These are phyloP conservation scores for Oceanodroma tethys DNA, from an alignment of 2,113 vertebrate species.

Conservation along the genomic window DNA sequence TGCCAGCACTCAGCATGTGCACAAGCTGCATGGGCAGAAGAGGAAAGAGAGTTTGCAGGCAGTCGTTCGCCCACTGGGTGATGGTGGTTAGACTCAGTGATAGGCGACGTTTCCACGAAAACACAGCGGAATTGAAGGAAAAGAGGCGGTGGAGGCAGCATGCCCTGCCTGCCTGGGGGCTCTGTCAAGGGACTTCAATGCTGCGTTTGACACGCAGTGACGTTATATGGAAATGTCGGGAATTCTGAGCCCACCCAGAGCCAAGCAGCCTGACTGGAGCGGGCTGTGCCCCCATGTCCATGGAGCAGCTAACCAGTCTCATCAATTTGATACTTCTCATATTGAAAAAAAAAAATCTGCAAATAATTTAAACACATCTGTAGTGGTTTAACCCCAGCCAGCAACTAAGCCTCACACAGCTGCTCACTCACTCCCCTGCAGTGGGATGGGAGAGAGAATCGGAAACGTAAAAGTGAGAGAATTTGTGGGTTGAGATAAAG, in stretches of 20 bases:
- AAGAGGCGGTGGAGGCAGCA: not conserved
- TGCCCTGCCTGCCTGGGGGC: fast-evolving
- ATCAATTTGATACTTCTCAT: not conserved
- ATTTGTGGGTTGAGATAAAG: not conserved
- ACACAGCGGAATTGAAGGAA: not conserved
- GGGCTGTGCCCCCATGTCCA: fast-evolving
- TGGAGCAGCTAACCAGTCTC: not conserved
- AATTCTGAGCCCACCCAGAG: not conserved
- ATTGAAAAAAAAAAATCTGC: not conserved
- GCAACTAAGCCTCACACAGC: not conserved
- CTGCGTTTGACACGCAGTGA: fast-evolving
- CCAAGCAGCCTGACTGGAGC: not conserved
- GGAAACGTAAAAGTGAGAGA: not conserved
- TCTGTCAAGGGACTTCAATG: fast-evolving
- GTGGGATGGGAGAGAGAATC: not conserved
- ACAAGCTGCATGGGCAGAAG: not conserved
- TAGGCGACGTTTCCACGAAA: not conserved
- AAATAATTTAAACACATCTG: not conserved
- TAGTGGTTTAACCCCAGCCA: not conserved
- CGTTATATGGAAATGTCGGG: fast-evolving
- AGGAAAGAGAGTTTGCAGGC: not conserved
- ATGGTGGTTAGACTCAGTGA: not conserved
- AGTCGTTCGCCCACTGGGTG: fast-evolving
- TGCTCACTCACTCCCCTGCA: not conserved
- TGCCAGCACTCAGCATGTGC: too few species aligned